A percentile compares a stretch with the other conserved stretches of the same genome.
These are phyloP conservation scores for Callionymus lyra DNA, from an alignment of 2,113 vertebrate genomes.

Conservation along the genomic window DNA sequence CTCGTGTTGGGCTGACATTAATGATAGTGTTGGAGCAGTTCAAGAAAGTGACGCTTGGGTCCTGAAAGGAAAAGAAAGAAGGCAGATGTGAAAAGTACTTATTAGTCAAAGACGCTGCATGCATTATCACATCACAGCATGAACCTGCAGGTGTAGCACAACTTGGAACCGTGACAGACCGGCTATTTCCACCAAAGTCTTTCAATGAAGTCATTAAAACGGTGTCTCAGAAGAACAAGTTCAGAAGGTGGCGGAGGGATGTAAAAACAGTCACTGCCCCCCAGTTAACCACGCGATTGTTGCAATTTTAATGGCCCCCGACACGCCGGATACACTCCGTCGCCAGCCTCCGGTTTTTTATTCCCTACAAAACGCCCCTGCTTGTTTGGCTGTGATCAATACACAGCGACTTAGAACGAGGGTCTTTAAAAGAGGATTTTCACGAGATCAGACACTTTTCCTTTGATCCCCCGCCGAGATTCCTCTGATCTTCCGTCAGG, in stretches of 20 bases:
- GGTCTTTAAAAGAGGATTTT: conserved; percentile 58
- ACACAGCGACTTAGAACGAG: conserved; percentile 36
- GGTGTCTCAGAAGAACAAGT: conserved; percentile 69
- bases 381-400: conserved; percentile 56
- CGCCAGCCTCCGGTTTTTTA: conserved; percentile 34
- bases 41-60: conserved; percentile 6
- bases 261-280: conserved; percentile 46
- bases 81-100: conserved; percentile 67
- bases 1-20: conserved; percentile 43
- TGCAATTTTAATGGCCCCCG: conserved; percentile 55
- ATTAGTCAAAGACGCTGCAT: conserved; percentile 75
- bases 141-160: conserved; percentile 44
- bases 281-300: conserved; percentile 56
- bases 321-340: conserved; percentile 25
- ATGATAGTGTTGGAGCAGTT: conserved; percentile 53
- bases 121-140: conserved; percentile 79
- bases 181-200: conserved; percentile 70
- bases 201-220: conserved; percentile 78
- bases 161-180: conserved; percentile 39
- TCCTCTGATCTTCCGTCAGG: conserved; percentile 46
- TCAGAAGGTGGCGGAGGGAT: conserved; percentile 65
- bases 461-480: conserved; percentile 53
- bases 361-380: conserved; percentile 29
- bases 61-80: conserved; percentile 51
- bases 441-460: conserved; percentile 59